A percentile compares a stretch with the other conserved stretches of the same genome.
Conservation (phyloP, 2,113 vertebrate species). For the Lamprologus tigripictilis region DNA sequence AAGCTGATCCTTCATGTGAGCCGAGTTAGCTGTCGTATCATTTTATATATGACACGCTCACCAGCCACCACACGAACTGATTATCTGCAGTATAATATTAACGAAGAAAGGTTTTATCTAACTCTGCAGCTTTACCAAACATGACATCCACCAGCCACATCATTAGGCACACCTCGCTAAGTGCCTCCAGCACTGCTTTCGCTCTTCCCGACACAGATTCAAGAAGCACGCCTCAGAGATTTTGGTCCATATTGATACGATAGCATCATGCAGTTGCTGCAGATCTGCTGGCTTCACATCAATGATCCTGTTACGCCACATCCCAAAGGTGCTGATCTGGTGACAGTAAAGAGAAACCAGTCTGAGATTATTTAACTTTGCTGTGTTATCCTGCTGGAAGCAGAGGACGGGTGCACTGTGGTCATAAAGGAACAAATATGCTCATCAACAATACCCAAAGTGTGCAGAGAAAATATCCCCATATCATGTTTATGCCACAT, state of each 20-base stretch:
- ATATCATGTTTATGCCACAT: not conserved
- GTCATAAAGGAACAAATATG: not conserved
- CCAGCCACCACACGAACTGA: not conserved
- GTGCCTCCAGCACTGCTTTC: fast-evolving
- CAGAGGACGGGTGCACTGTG: not conserved
- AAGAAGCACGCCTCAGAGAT: not conserved
- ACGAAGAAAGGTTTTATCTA: not conserved
- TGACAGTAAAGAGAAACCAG: not conserved
- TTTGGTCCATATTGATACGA: not conserved
- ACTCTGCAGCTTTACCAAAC: not conserved
- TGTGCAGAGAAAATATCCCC: not conserved
- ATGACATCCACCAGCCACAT: not conserved
- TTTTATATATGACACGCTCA: not conserved
- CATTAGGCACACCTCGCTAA: not conserved
- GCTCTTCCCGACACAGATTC: not conserved
- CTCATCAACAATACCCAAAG: not conserved
- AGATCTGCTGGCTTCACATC: not conserved
- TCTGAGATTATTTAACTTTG: not conserved
- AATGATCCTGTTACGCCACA: not conserved
- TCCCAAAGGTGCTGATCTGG: not conserved
- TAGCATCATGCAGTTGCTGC: not conserved
- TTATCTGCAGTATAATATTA: not conserved
- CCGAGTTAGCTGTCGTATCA: not conserved
- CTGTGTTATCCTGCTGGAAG: not conserved
- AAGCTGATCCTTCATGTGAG: not conserved